Conservation (phyloP, 2,797 vertebrate genomes). For the Pampus argenteus region DNA sequence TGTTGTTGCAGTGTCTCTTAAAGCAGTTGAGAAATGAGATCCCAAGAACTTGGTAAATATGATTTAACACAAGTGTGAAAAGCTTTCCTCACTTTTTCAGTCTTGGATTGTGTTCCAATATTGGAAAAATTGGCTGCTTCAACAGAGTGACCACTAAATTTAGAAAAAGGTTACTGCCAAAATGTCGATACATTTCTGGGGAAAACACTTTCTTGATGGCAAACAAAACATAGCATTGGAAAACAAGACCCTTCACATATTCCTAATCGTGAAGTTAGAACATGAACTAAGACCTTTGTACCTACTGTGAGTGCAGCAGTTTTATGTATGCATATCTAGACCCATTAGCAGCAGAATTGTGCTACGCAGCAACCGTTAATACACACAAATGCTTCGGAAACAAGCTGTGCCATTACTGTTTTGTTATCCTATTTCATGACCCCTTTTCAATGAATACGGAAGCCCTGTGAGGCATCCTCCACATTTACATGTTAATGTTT, state of each 20-base stretch:
- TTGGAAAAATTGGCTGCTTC: not conserved
- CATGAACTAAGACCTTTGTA: conserved; percentile 41
- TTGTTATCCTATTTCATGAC: conserved; percentile 74
- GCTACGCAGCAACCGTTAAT: conserved; percentile 50
- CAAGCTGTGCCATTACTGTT: conserved; percentile 74
- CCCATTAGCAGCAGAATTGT: conserved; percentile 63
- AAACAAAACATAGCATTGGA: not conserved
- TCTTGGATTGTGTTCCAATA: not conserved
- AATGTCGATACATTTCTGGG: not conserved
- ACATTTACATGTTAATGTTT: conserved; percentile 84
- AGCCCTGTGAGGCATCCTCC: conserved; percentile 77
- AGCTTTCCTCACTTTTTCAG: conserved; percentile 1
- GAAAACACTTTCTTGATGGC: not conserved
- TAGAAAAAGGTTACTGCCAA: conserved; percentile 5
- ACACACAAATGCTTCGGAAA: conserved; percentile 59
- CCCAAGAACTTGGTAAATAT: conserved; percentile 8
- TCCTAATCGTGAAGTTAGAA: conserved; percentile 23
- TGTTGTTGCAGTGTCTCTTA: conserved; percentile 22
- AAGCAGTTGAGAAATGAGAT: conserved; percentile 16
- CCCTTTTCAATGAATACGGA: conserved; percentile 73
- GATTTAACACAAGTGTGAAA: conserved; percentile 23
- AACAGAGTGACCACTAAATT: conserved; percentile 22
- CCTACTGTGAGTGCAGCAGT: conserved; percentile 30
- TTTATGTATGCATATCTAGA: conserved; percentile 46
- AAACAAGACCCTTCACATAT: not conserved